Evolutionary conservation across 1,140 invertebrate species (phyloP).

Genomic region (Drosophila orena): DNA sequence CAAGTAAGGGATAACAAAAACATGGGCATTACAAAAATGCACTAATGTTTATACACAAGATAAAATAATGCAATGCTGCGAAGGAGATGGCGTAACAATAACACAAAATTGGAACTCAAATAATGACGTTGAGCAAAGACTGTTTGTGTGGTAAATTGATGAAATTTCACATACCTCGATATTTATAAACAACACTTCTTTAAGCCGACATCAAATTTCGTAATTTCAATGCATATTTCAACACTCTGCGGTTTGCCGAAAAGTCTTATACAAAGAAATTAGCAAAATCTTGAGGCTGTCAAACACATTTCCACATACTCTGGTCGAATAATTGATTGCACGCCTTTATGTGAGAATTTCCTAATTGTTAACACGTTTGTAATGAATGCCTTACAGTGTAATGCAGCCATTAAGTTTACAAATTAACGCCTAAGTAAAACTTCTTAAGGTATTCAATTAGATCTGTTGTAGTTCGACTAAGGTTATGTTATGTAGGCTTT

Average conservation of each 20-base stretch:
- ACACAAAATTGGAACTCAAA: conserved; percentile 15
- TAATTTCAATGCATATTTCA: neutral
- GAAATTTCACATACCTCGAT: conserved; percentile 7
- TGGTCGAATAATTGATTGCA: conserved; percentile 4
- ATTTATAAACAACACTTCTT: neutral
- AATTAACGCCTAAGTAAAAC: neutral
- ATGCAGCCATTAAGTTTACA: neutral
- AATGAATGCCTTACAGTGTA: neutral
- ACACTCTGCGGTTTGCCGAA: neutral
- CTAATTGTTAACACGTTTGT: conserved; percentile 2
- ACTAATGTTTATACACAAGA: conserved; percentile 53
- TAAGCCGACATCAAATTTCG: too few relatives aligned
- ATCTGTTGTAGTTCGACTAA: too few relatives aligned
- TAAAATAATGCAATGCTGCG: conserved; percentile 47
- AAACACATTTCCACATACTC: neutral
- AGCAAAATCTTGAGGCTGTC: neutral
- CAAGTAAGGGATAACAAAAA: conserved; percentile 20
- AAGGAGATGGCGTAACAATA: conserved; percentile 18
- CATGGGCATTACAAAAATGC: conserved; percentile 48
- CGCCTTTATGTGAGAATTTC: neutral
- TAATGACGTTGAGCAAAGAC: conserved; percentile 33
- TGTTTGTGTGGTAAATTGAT: conserved; percentile 13
- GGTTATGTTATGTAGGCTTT: neutral
- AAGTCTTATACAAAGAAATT: conserved; percentile 7
- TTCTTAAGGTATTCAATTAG: neutral